A percentile compares a stretch with the other conserved stretches of the same genome.
Evolutionary conservation across 2,888 invertebrate genomes (phyloP).

Genomic region (Drosophila cognata): DNA sequence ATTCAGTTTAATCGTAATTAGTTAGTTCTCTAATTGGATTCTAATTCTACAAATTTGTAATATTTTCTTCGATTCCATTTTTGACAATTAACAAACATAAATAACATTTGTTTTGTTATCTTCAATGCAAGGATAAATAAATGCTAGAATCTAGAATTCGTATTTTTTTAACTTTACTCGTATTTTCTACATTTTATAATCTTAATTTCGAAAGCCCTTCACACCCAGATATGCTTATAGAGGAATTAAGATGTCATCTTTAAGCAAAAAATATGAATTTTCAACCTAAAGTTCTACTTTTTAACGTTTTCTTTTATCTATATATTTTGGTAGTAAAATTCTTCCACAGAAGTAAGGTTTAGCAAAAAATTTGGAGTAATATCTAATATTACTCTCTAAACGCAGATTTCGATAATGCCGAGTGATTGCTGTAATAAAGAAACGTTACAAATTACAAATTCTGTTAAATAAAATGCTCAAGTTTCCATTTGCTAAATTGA

Average conservation of each 20-base stretch:
- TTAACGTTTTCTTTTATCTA: too few relatives aligned
- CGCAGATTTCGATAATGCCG: not conserved
- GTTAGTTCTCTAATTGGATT: too few relatives aligned
- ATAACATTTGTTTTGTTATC: not conserved
- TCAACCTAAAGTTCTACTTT: accelerated
- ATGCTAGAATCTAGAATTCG: not conserved
- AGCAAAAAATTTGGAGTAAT: not conserved
- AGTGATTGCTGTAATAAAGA: not conserved
- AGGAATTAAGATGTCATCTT: not conserved
- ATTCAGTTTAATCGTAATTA: too few relatives aligned
- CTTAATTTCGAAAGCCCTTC: not conserved
- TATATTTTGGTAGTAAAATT: not conserved
- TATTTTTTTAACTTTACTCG: not conserved
- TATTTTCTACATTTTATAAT: not conserved
- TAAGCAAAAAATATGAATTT: not conserved
- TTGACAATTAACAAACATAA: not conserved
- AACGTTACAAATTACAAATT: not conserved
- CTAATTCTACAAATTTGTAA: not conserved
- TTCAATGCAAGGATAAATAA: not conserved
- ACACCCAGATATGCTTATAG: not conserved
- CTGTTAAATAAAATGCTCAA: conserved; percentile 23
- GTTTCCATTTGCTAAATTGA: conserved; percentile 74
- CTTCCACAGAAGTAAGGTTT: too few relatives aligned
- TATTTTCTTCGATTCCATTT: not conserved
- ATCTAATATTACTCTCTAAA: not conserved